Conservation (phyloP, 2,888 invertebrate genomes). For the Protodeltote pygarga region DNA sequence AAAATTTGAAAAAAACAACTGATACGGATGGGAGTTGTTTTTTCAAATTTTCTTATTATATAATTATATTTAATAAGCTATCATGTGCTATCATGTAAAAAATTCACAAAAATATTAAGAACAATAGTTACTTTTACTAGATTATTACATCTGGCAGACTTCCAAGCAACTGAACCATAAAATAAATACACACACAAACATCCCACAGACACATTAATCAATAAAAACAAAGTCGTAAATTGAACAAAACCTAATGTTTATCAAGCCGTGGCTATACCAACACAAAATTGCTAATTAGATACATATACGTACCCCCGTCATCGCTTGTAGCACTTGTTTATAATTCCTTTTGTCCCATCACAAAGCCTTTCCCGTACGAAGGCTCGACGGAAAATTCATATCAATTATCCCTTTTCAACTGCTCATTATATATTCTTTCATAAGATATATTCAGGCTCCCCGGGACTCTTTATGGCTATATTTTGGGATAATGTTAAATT, state of each 20-base stretch:
- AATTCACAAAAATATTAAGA: too few relatives aligned
- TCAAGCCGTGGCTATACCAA: constrained; percentile 33
- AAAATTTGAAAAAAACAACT: too few relatives aligned
- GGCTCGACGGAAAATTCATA: constrained; percentile 74
- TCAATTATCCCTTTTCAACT: constrained; percentile 75
- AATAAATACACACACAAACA: too few relatives aligned
- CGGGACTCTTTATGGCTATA: constrained; percentile 34
- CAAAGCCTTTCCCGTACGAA: constrained; percentile 63
- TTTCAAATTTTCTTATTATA: too few relatives aligned
- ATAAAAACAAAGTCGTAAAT: constrained; percentile 40
- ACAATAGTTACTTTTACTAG: too few relatives aligned
- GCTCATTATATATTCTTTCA: constrained; percentile 79
- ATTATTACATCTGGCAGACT: too few relatives aligned
- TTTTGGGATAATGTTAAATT: constrained; percentile 40
- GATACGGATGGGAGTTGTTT: too few relatives aligned
- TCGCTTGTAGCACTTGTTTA: constrained; percentile 69
- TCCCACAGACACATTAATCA: constrained; percentile 28
- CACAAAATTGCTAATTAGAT: constrained; percentile 47
- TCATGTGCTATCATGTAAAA: too few relatives aligned
- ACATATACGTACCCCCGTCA: constrained; percentile 24
- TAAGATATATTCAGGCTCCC: constrained; percentile 68
- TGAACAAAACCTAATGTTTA: constrained; percentile 36
- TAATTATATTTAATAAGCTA: too few relatives aligned
- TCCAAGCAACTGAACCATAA: too few relatives aligned
- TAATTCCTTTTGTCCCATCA: constrained; percentile 78